Evolutionary conservation across 2,888 invertebrate species (phyloP).

Genomic region (Trilocha varians): DNA sequence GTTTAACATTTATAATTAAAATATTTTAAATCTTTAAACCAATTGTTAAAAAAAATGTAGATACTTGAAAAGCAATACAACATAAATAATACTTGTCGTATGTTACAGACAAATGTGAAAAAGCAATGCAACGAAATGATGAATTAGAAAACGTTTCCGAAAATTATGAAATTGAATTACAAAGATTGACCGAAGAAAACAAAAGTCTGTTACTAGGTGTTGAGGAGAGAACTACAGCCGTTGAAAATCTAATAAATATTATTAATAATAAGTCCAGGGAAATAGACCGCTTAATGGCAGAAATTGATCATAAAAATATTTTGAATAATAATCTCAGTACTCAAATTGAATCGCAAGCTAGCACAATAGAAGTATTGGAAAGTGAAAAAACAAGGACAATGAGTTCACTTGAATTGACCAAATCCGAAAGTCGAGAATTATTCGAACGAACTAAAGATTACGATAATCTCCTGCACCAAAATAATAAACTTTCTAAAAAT

Average conservation of each 20-base stretch:
- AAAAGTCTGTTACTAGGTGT: constrained; percentile 26
- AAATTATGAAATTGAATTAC: constrained; percentile 28
- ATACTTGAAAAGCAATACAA: too few species aligned
- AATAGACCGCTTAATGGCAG: constrained; percentile 32
- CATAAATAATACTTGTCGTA: too few species aligned
- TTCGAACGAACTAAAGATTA: constrained; percentile 37
- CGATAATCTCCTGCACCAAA: constrained; percentile 23
- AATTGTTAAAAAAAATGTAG: constrained; percentile 44
- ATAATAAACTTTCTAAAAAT: constrained; percentile 22
- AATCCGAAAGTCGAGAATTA: constrained; percentile 44
- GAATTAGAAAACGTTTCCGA: constrained; percentile 42
- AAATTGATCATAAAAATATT: constrained; percentile 30
- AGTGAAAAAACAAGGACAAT: constrained; percentile 35
- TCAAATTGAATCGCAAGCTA: constrained; percentile 31
- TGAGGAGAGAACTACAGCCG: constrained; percentile 33
- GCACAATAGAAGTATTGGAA: constrained; percentile 27
- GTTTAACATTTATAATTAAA: background rate
- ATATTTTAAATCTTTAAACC: constrained; percentile 26
- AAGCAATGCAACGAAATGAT: constrained; percentile 34
- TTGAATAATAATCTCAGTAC: constrained; percentile 30
- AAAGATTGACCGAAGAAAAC: constrained; percentile 32
- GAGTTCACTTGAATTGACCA: constrained; percentile 32
- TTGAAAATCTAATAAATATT: constrained; percentile 36
- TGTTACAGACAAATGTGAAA: constrained; percentile 47
- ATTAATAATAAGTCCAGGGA: constrained; percentile 41